Evolutionary conservation across 2,888 invertebrate species (phyloP).

Genomic region (Tiliacea citrago): DNA sequence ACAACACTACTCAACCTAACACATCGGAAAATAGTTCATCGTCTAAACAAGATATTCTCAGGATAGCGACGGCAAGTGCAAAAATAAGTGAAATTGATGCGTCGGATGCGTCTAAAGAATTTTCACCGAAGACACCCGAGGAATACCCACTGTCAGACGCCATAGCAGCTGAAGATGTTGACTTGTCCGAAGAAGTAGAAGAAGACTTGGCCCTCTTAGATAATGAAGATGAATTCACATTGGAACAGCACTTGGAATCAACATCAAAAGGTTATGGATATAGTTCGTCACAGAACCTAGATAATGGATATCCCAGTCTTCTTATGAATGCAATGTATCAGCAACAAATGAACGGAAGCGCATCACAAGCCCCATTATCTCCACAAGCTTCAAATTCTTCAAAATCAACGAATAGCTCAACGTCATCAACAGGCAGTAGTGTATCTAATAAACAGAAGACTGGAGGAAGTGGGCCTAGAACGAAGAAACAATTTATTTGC

Average conservation of each 20-base stretch:
- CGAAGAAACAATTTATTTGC: constrained; percentile 99
- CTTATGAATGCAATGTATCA: constrained; percentile 93
- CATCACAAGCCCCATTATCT: constrained; percentile 86
- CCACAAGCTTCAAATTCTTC: constrained; percentile 86
- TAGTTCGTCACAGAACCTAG: constrained; percentile 90
- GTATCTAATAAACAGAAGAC: constrained; percentile 88
- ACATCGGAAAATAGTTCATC: constrained; percentile 81
- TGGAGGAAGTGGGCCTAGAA: constrained; percentile 93
- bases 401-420: constrained; percentile 87
- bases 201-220: constrained; percentile 94
- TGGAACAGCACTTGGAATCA: constrained; percentile 89
- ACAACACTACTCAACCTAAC: constrained; percentile 79
- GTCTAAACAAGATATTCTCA: constrained; percentile 92
- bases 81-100: constrained; percentile 88
- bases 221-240: constrained; percentile 93
- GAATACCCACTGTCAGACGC: constrained; percentile 88
- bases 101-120: constrained; percentile 81
- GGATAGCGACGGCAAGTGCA: constrained; percentile 91
- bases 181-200: constrained; percentile 93
- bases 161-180: constrained; percentile 91
- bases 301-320: constrained; percentile 93
- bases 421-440: constrained; percentile 84
- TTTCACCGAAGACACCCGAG: constrained; percentile 88
- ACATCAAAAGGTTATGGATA: constrained; percentile 85
- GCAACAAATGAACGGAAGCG: constrained; percentile 88